Evolutionary conservation across 2,797 vertebrate genomes (phyloP).

Genomic region (Chrysocyon brachyurus): DNA sequence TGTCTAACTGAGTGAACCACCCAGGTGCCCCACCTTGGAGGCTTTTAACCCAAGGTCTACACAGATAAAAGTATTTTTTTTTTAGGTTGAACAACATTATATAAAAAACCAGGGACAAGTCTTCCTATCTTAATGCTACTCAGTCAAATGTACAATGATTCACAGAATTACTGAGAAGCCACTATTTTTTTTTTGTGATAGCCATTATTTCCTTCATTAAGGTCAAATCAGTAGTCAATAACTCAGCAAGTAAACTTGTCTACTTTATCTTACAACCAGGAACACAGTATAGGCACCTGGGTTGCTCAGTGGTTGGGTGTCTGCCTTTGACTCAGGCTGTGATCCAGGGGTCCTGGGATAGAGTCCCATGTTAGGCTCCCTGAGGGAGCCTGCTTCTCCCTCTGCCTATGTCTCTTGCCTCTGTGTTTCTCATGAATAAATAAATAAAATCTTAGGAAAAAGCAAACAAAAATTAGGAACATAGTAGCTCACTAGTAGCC

Average conservation of each 20-base stretch:
- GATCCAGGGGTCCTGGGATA: too few relatives aligned
- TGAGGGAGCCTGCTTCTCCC: too few relatives aligned
- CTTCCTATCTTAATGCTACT: not conserved
- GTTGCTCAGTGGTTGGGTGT: too few relatives aligned
- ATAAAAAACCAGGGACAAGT: not conserved
- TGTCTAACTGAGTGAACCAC: not conserved
- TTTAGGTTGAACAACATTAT: not conserved
- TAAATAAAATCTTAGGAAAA: too few relatives aligned
- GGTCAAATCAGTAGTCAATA: not conserved
- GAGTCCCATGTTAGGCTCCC: too few relatives aligned
- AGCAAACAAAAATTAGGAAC: too few relatives aligned
- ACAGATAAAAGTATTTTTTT: constrained; percentile 33
- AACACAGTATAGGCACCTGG: too few relatives aligned
- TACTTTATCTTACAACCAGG: not conserved
- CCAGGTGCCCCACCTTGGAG: not conserved
- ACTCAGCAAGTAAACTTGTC: not conserved
- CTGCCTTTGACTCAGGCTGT: too few relatives aligned
- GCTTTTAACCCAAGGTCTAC: constrained; percentile 44
- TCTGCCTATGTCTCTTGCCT: too few relatives aligned
- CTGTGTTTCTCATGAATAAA: too few relatives aligned
- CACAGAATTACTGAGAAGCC: not conserved
- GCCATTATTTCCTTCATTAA: not conserved
- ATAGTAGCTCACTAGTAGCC: not conserved
- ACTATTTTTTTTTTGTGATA: not conserved
- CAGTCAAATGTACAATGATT: not conserved